Conservation (phyloP, 2,888 invertebrate genomes). For the Mythimna loreyi region DNA sequence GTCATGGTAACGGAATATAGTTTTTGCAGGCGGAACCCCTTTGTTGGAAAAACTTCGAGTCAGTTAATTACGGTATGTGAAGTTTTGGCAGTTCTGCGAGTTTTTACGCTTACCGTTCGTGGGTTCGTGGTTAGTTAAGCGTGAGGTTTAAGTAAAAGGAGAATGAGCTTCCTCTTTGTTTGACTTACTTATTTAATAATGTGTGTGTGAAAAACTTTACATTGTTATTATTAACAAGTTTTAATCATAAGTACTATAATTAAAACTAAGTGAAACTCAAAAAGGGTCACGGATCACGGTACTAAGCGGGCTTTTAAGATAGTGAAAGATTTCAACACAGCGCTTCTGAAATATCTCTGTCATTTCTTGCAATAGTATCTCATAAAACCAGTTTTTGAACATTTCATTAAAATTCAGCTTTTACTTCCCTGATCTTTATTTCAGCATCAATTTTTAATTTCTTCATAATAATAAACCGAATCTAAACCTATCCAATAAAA, state of each 20-base stretch:
- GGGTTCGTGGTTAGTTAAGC: constrained; percentile 51
- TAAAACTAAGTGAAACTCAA: constrained; percentile 10
- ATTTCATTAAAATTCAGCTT: not conserved
- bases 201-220: constrained; percentile 19
- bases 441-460: too few species aligned
- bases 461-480: too few species aligned
- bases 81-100: constrained; percentile 75
- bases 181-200: constrained; percentile 42
- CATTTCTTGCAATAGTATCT: not conserved
- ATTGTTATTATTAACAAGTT: constrained; percentile 23
- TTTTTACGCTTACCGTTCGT: constrained; percentile 65
- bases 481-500: not conserved
- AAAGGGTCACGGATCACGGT: not conserved
- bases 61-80: constrained; percentile 81
- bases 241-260: not conserved
- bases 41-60: constrained; percentile 79
- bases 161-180: constrained; percentile 56
- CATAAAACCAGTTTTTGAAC: constrained; percentile 1
- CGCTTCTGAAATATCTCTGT: not conserved
- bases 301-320: not conserved
- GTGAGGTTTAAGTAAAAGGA: constrained; percentile 53
- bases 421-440: too few species aligned
- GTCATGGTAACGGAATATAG: constrained; percentile 77
- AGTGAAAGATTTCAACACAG: not conserved
- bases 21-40: constrained; percentile 77